A percentile compares a stretch with the other conserved stretches of the same genome.
phyloP scores from a whole-genome alignment of 2,888 invertebrate genomes.

The Selenia dentaria region DNA sequence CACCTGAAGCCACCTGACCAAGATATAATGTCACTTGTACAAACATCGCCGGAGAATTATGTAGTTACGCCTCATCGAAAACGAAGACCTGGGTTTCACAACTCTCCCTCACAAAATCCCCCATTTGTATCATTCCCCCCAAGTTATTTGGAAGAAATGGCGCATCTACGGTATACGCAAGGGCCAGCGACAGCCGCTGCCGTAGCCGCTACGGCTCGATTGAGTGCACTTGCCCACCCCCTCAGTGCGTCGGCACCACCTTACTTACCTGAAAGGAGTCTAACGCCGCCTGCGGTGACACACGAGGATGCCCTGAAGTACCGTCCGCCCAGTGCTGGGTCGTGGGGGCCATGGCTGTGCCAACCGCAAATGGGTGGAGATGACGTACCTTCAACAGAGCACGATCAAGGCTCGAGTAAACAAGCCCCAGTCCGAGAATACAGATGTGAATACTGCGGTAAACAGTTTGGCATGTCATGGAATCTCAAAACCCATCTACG shows the following conservation, averaged over 20 bases:
- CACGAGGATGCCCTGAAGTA: slow-evolving; percentile 85
- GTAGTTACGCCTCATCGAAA: slow-evolving; percentile 95
- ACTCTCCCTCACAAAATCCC: slow-evolving; percentile 94
- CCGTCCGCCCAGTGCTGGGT: slow-evolving; percentile 89
- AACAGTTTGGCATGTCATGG: slow-evolving; percentile 97
- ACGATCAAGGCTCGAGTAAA: slow-evolving; percentile 82
- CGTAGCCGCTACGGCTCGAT: slow-evolving; percentile 80
- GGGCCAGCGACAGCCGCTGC: slow-evolving; percentile 85
- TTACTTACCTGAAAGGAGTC: slow-evolving; percentile 86
- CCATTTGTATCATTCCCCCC: slow-evolving; percentile 93
- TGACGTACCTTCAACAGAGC: slow-evolving; percentile 74
- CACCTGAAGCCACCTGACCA: slow-evolving; percentile 88
- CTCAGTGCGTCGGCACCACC: slow-evolving; percentile 91
- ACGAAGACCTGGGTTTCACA: slow-evolving; percentile 93
- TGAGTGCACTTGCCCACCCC: slow-evolving; percentile 77
- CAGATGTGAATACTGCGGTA: slow-evolving; percentile 94
- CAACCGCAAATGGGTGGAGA: slow-evolving; percentile 86
- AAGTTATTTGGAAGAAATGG: slow-evolving; percentile 89
- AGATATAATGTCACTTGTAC: slow-evolving; percentile 88
- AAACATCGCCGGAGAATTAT: slow-evolving; percentile 91
- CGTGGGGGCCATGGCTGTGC: slow-evolving; percentile 88
- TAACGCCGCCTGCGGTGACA: slow-evolving; percentile 85
- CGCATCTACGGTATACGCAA: slow-evolving; percentile 84
- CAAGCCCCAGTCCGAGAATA: slow-evolving; percentile 91
- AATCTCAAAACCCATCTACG: slow-evolving; percentile 95